Evolutionary conservation across 2,888 invertebrate species (phyloP).

Genomic region (Apotomis turbidana): DNA sequence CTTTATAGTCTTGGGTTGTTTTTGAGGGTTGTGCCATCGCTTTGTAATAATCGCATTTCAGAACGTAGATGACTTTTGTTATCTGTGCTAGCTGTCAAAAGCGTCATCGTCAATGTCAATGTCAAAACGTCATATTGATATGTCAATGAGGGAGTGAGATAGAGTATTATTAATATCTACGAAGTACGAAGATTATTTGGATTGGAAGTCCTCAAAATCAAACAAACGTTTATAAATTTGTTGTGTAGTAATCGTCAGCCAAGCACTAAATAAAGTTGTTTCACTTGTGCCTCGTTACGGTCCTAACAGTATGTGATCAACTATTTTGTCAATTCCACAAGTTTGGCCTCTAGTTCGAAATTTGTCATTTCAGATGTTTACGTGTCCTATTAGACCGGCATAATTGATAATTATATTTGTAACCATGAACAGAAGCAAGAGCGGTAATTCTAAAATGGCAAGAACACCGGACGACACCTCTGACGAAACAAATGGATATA

Average conservation of each 20-base stretch:
- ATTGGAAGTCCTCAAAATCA: not conserved
- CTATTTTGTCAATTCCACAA: conserved; percentile 21
- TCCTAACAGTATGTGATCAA: conserved; percentile 33
- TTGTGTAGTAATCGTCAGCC: conserved; percentile 16
- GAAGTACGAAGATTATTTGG: not conserved
- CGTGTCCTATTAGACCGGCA: conserved; percentile 34
- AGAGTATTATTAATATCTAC: not conserved
- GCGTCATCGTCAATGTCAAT: no score
- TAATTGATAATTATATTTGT: conserved; percentile 51
- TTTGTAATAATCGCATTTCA: no score
- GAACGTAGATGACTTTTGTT: no score
- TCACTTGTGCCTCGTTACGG: not conserved
- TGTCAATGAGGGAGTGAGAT: conserved; percentile 1
- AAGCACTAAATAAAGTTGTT: conserved; percentile 8
- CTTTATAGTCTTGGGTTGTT: no score
- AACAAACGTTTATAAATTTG: conserved; percentile 8
- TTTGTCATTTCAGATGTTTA: conserved; percentile 38
- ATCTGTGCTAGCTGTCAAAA: no score
- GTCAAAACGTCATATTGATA: not conserved
- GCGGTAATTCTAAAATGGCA: conserved; percentile 67
- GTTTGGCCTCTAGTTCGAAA: conserved; percentile 27
- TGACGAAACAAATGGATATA: conserved; percentile 61
- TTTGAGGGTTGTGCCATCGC: no score
- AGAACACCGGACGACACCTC: conserved; percentile 59
- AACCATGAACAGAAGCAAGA: conserved; percentile 80